phyloP scores from a whole-genome alignment of 2,888 invertebrate genomes.

The Xanthia icteritia region DNA sequence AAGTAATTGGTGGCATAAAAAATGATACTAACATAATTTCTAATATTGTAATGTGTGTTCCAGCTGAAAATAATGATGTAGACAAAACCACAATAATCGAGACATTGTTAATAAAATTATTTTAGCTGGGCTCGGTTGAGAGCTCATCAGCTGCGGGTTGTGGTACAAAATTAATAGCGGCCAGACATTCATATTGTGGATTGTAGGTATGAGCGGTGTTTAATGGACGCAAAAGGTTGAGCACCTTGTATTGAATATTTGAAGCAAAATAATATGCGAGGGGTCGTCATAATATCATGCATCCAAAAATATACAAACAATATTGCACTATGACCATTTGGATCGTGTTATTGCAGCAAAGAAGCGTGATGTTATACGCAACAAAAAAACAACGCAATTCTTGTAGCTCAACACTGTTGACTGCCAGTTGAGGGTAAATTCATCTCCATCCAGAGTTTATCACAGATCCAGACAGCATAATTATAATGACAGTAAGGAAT shows the following conservation, averaged over 20 bases:
- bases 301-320: background rate
- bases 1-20: conserved; percentile 55
- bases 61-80: conserved; percentile 41
- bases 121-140: conserved; percentile 69
- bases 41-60: conserved; percentile 30
- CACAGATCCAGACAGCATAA: background rate
- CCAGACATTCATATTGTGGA: conserved; percentile 29
- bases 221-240: background rate
- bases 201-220: background rate
- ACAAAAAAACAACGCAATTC: background rate
- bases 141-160: conserved; percentile 68
- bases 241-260: background rate
- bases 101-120: conserved; percentile 75
- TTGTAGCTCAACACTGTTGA: background rate
- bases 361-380: background rate
- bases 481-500: background rate
- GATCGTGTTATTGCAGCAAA: background rate
- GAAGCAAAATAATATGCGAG: no score
- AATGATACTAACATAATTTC: background rate
- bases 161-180: conserved; percentile 63
- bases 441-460: background rate
- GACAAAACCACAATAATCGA: conserved; percentile 61
- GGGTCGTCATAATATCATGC: no score
- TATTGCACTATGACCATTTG: background rate
- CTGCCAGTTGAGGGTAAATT: no score